These are phyloP conservation scores for Hypomecis atomaria DNA, from an alignment of 2,888 invertebrate genomes.

Conservation along the genomic window DNA sequence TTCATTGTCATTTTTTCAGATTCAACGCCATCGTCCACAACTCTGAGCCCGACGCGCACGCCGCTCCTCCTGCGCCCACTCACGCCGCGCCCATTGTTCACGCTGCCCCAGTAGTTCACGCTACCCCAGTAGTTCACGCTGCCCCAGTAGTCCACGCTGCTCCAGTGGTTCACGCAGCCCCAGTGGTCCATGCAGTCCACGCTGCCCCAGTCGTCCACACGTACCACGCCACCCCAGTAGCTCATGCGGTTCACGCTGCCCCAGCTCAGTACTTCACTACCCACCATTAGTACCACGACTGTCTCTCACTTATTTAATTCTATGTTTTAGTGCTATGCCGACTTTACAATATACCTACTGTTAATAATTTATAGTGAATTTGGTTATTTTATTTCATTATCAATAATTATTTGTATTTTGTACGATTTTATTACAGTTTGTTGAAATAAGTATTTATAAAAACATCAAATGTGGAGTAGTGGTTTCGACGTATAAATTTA, in stretches of 20 bases:
- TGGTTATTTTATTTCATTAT: slow-evolving; percentile 14
- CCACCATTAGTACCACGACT: slow-evolving; percentile 57
- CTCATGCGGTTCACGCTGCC: slow-evolving; percentile 50
- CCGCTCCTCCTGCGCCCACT: slow-evolving; percentile 55
- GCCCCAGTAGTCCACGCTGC: slow-evolving; percentile 44
- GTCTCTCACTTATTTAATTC: slow-evolving; percentile 42
- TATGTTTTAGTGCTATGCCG: slow-evolving; percentile 36
- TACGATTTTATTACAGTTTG: too few species aligned
- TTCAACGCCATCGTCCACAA: slow-evolving; percentile 79
- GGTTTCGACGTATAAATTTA: slow-evolving; percentile 2
- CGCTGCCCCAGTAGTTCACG: slow-evolving; percentile 47
- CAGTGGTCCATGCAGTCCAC: slow-evolving; percentile 47
- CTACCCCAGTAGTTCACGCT: slow-evolving; percentile 43
- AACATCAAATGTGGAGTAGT: too few species aligned
- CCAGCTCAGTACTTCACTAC: slow-evolving; percentile 56
- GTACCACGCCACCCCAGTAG: slow-evolving; percentile 40
- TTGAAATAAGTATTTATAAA: too few species aligned
- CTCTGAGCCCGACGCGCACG: slow-evolving; percentile 67
- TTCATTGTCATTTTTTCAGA: slow-evolving; percentile 51
- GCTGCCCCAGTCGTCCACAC: slow-evolving; percentile 44
- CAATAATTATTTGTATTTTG: neutral
- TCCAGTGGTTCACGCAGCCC: slow-evolving; percentile 48
- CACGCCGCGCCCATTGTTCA: slow-evolving; percentile 46
- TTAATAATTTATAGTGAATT: slow-evolving; percentile 40
- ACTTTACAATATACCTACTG: slow-evolving; percentile 41